phyloP scores from a whole-genome alignment of 2,113 vertebrate species.

The Pyrgilauda ruficollis region DNA sequence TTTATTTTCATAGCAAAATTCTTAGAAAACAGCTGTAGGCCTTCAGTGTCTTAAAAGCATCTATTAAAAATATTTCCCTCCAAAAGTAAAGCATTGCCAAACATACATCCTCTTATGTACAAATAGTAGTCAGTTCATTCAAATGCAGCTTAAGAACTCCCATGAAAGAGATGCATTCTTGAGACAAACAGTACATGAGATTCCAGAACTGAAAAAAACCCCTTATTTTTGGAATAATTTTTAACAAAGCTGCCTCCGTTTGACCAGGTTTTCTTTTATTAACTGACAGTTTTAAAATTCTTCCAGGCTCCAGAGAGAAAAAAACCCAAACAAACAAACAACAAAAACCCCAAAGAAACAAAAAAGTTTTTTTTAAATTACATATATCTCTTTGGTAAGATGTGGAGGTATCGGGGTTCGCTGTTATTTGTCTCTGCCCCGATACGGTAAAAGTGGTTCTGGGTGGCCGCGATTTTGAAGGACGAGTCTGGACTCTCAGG shows the following conservation, averaged over 20 bases:
- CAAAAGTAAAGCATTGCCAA: background rate
- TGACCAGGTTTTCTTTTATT: background rate
- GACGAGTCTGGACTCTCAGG: no score
- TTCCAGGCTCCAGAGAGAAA: background rate
- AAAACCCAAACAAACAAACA: background rate
- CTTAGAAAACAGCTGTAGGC: background rate
- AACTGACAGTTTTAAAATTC: background rate
- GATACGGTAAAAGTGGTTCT: no score
- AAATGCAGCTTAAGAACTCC: background rate
- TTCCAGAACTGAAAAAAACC: background rate
- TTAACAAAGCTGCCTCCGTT: background rate
- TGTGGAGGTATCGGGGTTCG: background rate
- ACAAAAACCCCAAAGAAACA: background rate
- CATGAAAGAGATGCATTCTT: background rate
- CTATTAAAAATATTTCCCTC: background rate
- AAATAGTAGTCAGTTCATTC: background rate
- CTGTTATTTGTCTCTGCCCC: no score
- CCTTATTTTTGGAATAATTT: background rate
- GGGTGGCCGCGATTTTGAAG: no score
- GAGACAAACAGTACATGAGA: background rate
- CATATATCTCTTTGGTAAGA: background rate
- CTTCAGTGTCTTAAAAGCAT: background rate
- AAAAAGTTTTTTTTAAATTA: background rate
- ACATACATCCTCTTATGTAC: background rate
- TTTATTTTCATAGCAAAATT: background rate